Base-by-base conservation (phyloP, 2,113 vertebrate genomes). In the Cacatua alba region DNA sequence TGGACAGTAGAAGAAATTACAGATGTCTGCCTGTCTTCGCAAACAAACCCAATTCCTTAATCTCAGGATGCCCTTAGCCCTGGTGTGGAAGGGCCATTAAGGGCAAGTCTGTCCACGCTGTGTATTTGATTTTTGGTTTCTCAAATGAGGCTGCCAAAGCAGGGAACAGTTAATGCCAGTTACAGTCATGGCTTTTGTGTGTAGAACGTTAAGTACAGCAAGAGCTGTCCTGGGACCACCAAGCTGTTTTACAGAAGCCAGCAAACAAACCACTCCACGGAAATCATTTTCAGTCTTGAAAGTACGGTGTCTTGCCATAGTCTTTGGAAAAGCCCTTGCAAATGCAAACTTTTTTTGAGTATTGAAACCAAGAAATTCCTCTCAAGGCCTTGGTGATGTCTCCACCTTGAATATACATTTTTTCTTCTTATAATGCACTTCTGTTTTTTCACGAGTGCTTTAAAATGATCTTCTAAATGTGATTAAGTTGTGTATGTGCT, bases 381-480 rank as follows among this genome's bases (percentile, higher is more conserved):
- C 93, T 95, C 93, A 93, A 62, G 84, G 75, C 60, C 68, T 72
- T 95, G 82, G 69, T 92, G 83, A 93, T 88, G 37, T 91, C 80
- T 96, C 95, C 83, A 97, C 94, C 95, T 98, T 95, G 69, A 90
- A 29, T 57, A 57, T 46, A 75, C 14, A 4, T 37, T 37, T 82
- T 77, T 93, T 82, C 80, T 48, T 80, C 51, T 57, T 59, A 87
- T 75, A 92, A 89, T 57, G 62, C 76, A 79, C 67, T 97, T 95
- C 91, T 92, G 43, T 8, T 97, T 90, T 98, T 95, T 95, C 80
- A 83, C 20, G 13, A 96, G 82, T 78, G 59, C 89, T 97, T 97
- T 94, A 95, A 97, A 93, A 70, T 84, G 11, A 90, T 87, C 12
- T 80, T 96, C 82, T 94, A 94, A 97, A 97, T 70, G 62, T 95